A percentile compares a stretch with the other conserved stretches of the same genome.
Conservation (phyloP, 2,888 invertebrate genomes). For the Protonemura montana region DNA sequence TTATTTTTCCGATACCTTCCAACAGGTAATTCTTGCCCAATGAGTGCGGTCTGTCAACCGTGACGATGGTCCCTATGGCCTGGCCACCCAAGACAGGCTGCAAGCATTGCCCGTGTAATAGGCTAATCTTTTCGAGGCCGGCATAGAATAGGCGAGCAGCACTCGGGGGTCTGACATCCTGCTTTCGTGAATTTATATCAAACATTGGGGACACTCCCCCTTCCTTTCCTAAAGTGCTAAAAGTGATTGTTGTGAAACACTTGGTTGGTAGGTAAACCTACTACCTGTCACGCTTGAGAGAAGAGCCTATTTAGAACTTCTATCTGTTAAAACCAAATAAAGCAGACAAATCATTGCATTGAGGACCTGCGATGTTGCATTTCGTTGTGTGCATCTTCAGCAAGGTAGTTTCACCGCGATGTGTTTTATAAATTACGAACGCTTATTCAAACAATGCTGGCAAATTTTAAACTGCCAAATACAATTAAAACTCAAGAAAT, state of each 20-base stretch:
- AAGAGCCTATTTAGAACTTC: background rate
- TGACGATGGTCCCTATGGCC: constrained; percentile 17
- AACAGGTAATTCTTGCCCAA: constrained; percentile 12
- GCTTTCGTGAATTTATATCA: constrained; percentile 2
- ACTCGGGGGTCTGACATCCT: background rate
- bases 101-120: background rate
- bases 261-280: background rate
- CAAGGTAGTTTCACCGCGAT: too few species aligned
- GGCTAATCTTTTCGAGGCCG: constrained; percentile 12
- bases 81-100: background rate
- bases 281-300: background rate
- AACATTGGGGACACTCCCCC: background rate
- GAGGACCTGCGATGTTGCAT: too few species aligned
- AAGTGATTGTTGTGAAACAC: background rate
- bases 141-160: background rate
- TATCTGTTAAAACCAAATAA: background rate
- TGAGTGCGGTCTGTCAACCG: constrained; percentile 24
- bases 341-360: background rate
- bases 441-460: too few species aligned
- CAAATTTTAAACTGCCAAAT: too few species aligned
- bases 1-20: background rate
- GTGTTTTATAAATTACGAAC: too few species aligned
- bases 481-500: too few species aligned
- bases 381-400: too few species aligned
- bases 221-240: background rate